phyloP scores from a whole-genome alignment of 2,113 vertebrate species.

The Corythornis vintsioides region DNA sequence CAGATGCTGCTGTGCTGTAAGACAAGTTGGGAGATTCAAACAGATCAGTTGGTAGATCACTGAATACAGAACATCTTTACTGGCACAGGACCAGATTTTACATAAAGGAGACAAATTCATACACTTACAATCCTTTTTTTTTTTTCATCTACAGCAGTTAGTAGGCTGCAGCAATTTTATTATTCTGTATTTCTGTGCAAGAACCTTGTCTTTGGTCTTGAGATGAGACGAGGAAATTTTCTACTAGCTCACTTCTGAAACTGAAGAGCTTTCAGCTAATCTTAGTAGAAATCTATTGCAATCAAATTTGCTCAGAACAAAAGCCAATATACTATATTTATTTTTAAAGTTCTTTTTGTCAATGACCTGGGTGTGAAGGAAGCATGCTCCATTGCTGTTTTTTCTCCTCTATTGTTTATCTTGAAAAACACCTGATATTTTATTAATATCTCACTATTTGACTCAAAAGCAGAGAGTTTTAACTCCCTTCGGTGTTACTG shows the following conservation, averaged over 20 bases:
- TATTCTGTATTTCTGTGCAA: neutral
- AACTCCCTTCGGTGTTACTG: conserved; percentile 17
- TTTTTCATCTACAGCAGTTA: neutral
- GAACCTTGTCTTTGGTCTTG: neutral
- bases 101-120: neutral
- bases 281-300: neutral
- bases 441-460: conserved; percentile 11
- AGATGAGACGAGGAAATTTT: neutral
- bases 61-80: neutral
- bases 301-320: conserved; percentile 13
- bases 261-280: neutral
- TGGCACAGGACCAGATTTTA: neutral
- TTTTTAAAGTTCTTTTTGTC: conserved; percentile 45
- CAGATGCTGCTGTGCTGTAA: neutral
- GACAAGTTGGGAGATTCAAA: neutral
- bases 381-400: neutral
- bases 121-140: neutral
- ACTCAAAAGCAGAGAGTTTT: conserved; percentile 8
- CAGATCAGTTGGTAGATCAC: neutral
- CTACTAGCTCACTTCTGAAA: neutral
- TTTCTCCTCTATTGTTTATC: neutral
- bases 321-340: neutral
- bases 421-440: conserved; percentile 45
- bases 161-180: neutral
- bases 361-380: conserved; percentile 27